A percentile compares a stretch with the other conserved stretches of the same genome.
Evolutionary conservation across 2,888 invertebrate species (phyloP).

Genomic region (Drosophila sordidapex): DNA sequence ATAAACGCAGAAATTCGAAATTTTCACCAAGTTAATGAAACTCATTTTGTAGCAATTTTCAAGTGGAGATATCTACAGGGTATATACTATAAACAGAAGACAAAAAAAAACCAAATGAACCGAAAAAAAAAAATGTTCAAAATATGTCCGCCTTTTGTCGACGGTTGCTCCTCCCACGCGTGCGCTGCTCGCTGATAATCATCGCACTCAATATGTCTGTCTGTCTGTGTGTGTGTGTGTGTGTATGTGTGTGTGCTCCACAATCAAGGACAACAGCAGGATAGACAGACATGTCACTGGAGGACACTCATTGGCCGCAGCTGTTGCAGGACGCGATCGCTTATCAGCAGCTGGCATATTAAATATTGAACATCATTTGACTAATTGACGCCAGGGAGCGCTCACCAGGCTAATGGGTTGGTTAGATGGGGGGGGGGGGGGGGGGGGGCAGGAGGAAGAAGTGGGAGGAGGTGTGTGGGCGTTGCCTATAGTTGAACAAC

Average conservation of each 20-base stretch:
- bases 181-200: constrained; percentile 54
- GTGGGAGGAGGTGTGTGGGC: constrained; percentile 32
- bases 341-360: constrained; percentile 80
- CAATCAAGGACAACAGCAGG: constrained; percentile 72
- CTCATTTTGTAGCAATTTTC: background rate
- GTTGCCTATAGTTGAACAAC: constrained; percentile 55
- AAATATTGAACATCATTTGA: constrained; percentile 85
- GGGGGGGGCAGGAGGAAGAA: background rate
- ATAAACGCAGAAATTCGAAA: background rate
- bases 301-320: constrained; percentile 74
- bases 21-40: fast-evolving
- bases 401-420: background rate
- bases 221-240: background rate
- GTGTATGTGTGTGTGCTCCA: constrained; percentile 28
- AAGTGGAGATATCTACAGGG: background rate
- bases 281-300: constrained; percentile 14
- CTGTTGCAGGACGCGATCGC: constrained; percentile 72
- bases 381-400: constrained; percentile 80
- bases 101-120: constrained; percentile 12
- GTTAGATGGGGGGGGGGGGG: too few relatives aligned
- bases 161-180: constrained; percentile 73
- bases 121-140: constrained; percentile 50
- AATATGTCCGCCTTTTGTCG: constrained; percentile 76
- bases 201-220: constrained; percentile 50
- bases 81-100: constrained; percentile 13